Base-by-base conservation (phyloP, 2,113 vertebrate genomes). In the Stigmatopora nigra region DNA sequence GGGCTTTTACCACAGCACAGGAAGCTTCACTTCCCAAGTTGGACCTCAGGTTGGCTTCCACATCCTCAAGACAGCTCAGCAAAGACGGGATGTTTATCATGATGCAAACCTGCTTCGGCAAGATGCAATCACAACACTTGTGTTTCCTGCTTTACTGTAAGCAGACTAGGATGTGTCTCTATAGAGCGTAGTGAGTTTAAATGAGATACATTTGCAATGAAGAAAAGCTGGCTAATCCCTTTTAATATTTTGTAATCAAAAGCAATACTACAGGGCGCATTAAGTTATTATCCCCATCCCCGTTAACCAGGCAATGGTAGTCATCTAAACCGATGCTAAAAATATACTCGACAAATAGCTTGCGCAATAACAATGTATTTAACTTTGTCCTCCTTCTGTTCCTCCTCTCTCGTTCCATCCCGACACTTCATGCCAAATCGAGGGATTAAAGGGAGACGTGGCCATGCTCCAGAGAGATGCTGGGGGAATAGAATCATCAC, bases 401-500 rank as follows among this genome's bases (percentile, higher is more conserved):
- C 64, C 67, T 73, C 46, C 53, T 61, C 68, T 64, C 49, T 56
- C 53, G 22, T 13, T 16, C 4, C 53, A 12, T 58, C 63, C 68
- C 20, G 61, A 78, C 71, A 61, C 74, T 77, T 63, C 62, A 74
- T 53, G 49, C 76, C 70, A 72, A 78, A 81, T 59, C 61, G 58
- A 74, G 73, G 82, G 78, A 84, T 83, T 82, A 80, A 84, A 82
- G 71, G 67, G 68, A 67, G 70, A 79, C 73, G 63, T 75, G 77
- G 78, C 82, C 58, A 63, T 65, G 75, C 84, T 88, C 75, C 73
- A 70, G 78, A 82, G 77, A 71, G 65, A 79, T 70, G 68, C 58
- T 36, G 70, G 64, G 67, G 73, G 70, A 79, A 82, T 70, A 78
- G 72, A 85, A 86, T 93, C 92, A 93, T 94, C 91, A 92, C 93